phyloP scores from a whole-genome alignment of 2,113 vertebrate genomes.

The Cynopterus brachyotis region DNA sequence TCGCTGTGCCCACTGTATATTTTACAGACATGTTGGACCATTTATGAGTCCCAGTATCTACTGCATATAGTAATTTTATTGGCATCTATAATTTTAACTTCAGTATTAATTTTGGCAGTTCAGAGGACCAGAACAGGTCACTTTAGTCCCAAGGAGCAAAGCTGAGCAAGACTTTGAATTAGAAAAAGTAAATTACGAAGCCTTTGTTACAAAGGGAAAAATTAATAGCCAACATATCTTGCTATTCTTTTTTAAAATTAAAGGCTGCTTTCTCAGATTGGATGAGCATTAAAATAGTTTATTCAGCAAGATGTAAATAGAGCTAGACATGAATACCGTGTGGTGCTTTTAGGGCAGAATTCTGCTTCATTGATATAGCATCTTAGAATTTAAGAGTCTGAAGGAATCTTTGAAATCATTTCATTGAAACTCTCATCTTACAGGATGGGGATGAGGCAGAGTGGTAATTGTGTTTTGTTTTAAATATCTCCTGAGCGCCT shows the following conservation, averaged over 20 bases:
- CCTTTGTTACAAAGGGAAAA: background rate
- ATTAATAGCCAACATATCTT: background rate
- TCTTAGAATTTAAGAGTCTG: background rate
- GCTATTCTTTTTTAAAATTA: conserved; percentile 7
- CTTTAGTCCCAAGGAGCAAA: background rate
- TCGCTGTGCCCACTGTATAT: conserved; percentile 26
- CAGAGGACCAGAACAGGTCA: background rate
- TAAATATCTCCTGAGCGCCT: background rate
- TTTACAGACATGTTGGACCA: conserved; percentile 27
- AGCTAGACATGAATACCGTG: fast-evolving
- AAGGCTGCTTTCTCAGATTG: background rate
- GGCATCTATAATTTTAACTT: conserved; percentile 45
- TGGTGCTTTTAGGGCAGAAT: background rate
- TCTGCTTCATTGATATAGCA: background rate
- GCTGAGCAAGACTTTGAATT: background rate
- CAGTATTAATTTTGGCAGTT: conserved; percentile 60
- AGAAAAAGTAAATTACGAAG: background rate
- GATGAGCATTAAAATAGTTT: background rate
- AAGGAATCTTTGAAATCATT: conserved; percentile 2
- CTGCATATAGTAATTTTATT: conserved; percentile 57
- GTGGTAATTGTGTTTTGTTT: background rate
- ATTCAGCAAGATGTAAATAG: background rate
- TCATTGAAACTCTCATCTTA: conserved; percentile 33
- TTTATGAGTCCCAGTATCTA: conserved; percentile 55
- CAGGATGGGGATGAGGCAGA: background rate